phyloP scores from a whole-genome alignment of 2,113 vertebrate genomes.

The Fukomys damarensis region DNA sequence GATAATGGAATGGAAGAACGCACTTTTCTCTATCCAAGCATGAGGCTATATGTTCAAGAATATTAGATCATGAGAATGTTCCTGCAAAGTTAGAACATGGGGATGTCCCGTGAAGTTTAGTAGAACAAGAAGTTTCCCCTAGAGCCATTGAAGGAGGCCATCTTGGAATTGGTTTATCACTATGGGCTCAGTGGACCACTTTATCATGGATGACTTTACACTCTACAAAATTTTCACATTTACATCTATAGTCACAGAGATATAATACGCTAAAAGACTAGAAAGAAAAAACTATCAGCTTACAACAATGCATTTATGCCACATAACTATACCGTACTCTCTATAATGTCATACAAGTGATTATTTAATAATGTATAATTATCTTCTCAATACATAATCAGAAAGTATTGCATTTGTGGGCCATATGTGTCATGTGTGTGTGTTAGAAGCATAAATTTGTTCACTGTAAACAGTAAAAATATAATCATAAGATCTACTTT shows the following conservation, averaged over 20 bases:
- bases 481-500: background rate
- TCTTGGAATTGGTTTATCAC: background rate
- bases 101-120: background rate
- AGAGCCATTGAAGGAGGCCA: fast-evolving
- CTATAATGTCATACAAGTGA: background rate
- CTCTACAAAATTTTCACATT: background rate
- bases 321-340: fast-evolving
- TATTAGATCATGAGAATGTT: fast-evolving
- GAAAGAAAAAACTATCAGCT: background rate
- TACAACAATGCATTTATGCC: fast-evolving
- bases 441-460: background rate
- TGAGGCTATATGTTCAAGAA: background rate
- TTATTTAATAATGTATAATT: background rate
- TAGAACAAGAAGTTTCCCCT: background rate
- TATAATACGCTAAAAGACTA: background rate
- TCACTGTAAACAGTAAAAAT: background rate
- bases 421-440: background rate
- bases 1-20: background rate
- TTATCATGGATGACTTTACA: background rate
- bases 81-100: background rate
- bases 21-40: background rate
- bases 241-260: background rate
- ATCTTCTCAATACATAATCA: background rate
- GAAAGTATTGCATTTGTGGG: background rate
- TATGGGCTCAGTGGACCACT: fast-evolving